Percentiles rank a stretch among this genome's conserved stretches.
phyloP scores from a whole-genome alignment of 37 sponge, comb jelly and placozoan genomes.

The Ephydatia muelleri region DNA sequence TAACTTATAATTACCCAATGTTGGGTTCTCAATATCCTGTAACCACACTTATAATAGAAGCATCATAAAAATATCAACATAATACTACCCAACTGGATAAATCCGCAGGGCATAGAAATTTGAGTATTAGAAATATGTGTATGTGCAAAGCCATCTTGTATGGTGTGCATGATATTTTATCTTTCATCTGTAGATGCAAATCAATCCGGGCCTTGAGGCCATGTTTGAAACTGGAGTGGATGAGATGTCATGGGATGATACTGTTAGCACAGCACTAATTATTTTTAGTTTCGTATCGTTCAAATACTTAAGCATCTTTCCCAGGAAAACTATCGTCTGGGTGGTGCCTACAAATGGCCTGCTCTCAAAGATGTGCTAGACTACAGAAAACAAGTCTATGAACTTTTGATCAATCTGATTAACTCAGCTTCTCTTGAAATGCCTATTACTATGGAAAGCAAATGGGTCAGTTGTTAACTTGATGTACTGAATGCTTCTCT shows the following conservation, averaged over 20 bases:
- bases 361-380: conserved; percentile 44
- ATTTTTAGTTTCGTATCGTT: background rate
- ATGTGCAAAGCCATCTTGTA: background rate
- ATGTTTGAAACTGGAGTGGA: conserved; percentile 88
- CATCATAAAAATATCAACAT: no score
- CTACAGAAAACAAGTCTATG: conserved; percentile 56
- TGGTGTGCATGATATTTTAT: background rate
- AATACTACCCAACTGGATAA: no score
- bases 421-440: conserved; percentile 56
- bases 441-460: conserved; percentile 62
- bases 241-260: conserved; percentile 89
- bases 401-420: conserved; percentile 57
- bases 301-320: background rate
- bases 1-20: no score
- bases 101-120: no score
- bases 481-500: background rate
- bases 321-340: conserved; percentile 83
- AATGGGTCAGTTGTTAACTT: conserved; percentile 55
- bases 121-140: background rate
- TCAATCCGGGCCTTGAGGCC: conserved; percentile 55
- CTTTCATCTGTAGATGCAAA: conserved; percentile 54
- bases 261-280: conserved; percentile 33
- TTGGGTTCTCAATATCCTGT: no score
- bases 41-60: no score
- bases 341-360: conserved; percentile 75